Base-by-base conservation (phyloP, 37 sponge, comb jelly and placozoan genomes). In the Crambe crambe region DNA sequence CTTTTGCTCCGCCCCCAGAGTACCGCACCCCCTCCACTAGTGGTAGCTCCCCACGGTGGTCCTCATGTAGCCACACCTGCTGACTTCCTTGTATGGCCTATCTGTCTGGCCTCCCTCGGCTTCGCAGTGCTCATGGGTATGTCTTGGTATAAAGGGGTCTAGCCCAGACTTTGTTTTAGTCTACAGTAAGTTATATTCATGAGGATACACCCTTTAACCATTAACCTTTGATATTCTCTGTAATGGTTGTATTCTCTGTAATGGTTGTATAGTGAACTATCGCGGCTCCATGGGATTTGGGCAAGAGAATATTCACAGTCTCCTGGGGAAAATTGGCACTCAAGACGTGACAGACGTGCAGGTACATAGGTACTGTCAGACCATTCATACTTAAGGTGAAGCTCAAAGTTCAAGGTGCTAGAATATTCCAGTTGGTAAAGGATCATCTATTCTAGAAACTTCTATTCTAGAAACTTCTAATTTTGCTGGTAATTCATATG, bases 271-370 rank as follows among this genome's bases (percentile, higher is more conserved):
- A 92, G 89, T 93, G n/a, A 98, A 98, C 94, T 98, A 91, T 80
- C 77, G 94, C 34, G 99, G 99, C 0, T 91, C 96, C 22, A 23
- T 40, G 39, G 99, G 99, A 8, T 95, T 85, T 84, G 96, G 99
- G 15, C 79, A 89, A 59, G 86, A 83, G 20, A 66, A 64, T 35
- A 73, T 98, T 1, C 32, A 81, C 29, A 70, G 84, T 73, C 86
- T 98, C 29, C 78, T 69, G 0, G 99, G 99, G 29, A 86, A 89
- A n/a, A 84, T 91, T 42, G 99, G 99, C 9, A 86, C 82, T 0
- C 85, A 85, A 41, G 99, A 98, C 68, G 96, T 98, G 40, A 68
- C 79, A 37, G 99, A 98, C 81, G 92, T 91, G 0, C 96, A 98
- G 68, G 95, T 94, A 65, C 1, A 42, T 42, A n/a, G n/a, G n/a